Conservation (phyloP, 2,113 vertebrate species). For the Pithys albifrons region DNA sequence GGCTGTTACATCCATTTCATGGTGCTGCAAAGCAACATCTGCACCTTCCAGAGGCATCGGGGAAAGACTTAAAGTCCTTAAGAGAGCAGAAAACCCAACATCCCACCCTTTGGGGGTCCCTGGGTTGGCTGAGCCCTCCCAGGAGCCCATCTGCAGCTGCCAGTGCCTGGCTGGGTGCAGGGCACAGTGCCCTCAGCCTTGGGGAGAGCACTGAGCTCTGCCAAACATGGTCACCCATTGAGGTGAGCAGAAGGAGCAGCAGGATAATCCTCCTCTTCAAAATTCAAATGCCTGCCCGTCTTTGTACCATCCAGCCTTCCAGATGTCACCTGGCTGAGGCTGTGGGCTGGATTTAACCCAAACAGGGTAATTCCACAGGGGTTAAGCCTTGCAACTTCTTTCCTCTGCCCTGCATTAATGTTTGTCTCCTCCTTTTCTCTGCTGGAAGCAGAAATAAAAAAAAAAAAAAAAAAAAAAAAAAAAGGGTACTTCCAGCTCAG, state of each 20-base stretch:
- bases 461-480: neutral
- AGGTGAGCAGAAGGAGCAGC: neutral
- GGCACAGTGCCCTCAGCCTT: neutral
- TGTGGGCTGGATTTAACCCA: neutral
- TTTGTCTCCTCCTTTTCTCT: constrained; percentile 9
- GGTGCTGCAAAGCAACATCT: neutral
- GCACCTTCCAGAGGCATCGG: neutral
- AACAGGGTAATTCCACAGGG: neutral
- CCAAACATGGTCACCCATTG: accelerated
- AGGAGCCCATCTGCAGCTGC: neutral
- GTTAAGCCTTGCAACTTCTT: neutral
- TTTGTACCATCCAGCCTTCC: neutral
- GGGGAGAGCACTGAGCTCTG: neutral
- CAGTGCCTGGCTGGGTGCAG: neutral
- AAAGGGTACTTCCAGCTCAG: neutral
- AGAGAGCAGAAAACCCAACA: neutral
- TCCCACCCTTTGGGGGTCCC: too few species aligned
- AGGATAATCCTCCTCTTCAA: neutral
- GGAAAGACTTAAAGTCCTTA: neutral
- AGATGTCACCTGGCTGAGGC: neutral
- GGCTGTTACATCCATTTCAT: accelerated
- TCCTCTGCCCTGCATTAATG: neutral
- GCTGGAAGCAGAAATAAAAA: constrained; percentile 22
- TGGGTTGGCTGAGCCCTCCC: neutral
- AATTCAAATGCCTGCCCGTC: neutral